Conservation (phyloP, 2,888 invertebrate species). For the Tenthredo mesomela region DNA sequence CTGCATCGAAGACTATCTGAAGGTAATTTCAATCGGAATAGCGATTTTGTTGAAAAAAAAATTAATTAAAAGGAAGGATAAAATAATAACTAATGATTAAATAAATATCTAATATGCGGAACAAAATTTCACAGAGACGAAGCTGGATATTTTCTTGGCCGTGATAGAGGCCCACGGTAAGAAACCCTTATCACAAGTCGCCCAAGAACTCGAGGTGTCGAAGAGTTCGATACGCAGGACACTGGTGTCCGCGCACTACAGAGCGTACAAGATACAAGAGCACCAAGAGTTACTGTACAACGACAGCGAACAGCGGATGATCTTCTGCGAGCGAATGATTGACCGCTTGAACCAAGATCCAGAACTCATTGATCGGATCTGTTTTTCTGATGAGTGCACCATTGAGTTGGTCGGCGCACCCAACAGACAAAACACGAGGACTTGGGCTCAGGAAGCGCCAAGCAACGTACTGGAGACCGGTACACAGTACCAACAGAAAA, state of each 20-base stretch:
- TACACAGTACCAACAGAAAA: too few relatives aligned
- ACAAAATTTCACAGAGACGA: not conserved
- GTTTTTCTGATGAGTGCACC: not conserved
- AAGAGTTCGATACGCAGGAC: not conserved
- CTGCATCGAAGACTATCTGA: not conserved
- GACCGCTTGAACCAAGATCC: not conserved
- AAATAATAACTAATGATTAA: too few relatives aligned
- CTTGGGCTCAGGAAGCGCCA: not conserved
- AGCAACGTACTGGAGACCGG: not conserved
- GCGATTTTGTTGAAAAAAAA: too few relatives aligned
- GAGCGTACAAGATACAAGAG: not conserved
- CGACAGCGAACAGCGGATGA: not conserved
- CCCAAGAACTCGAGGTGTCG: not conserved
- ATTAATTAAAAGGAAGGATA: too few relatives aligned
- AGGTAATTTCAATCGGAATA: not conserved
- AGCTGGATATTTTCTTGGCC: not conserved
- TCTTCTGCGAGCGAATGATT: not conserved
- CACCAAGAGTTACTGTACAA: not conserved
- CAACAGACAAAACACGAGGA: not conserved
- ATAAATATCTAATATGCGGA: too few relatives aligned
- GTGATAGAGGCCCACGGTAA: not conserved
- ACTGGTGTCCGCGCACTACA: not conserved
- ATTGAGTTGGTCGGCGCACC: not conserved
- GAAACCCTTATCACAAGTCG: not conserved
- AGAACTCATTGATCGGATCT: not conserved